Percentiles rank a stretch among this genome's conserved stretches.
Evolutionary conservation across 2,888 invertebrate species (phyloP).

Genomic region (Drosophila engyochracea): DNA sequence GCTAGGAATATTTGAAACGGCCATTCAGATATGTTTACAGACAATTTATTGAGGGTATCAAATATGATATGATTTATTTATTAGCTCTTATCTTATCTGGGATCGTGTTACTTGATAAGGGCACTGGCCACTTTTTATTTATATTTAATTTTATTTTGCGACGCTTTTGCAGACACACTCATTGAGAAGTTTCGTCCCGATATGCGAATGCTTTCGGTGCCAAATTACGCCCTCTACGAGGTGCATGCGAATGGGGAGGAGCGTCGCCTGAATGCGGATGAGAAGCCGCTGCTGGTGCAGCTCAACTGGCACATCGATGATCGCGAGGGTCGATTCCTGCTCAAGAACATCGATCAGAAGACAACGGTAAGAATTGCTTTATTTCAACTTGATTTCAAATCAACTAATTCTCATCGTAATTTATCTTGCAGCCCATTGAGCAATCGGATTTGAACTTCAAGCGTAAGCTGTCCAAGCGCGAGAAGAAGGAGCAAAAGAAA

Average conservation of each 20-base stretch:
- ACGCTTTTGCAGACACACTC: conserved; percentile 89
- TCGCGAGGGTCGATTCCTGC: conserved; percentile 97
- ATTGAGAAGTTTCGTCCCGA: conserved; percentile 99
- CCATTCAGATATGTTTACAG: background rate
- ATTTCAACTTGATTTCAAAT: background rate
- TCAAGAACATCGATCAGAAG: conserved; percentile 95
- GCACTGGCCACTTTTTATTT: background rate
- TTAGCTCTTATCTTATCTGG: background rate
- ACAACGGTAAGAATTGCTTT: conserved; percentile 85
- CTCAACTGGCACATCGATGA: conserved; percentile 99
- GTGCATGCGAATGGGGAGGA: conserved; percentile 93
- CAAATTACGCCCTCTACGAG: conserved; percentile 91
- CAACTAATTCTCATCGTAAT: background rate
- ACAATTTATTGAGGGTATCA: background rate
- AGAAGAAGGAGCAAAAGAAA: conserved; percentile 99
- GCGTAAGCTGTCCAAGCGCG: conserved; percentile 97
- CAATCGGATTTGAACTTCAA: conserved; percentile 94
- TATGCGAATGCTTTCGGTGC: conserved; percentile 96
- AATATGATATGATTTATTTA: background rate
- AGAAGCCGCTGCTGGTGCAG: conserved; percentile 98
- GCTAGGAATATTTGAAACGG: background rate
- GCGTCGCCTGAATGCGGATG: conserved; percentile 94
- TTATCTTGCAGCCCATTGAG: conserved; percentile 87
- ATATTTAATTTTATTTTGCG: background rate
- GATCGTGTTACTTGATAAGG: background rate